A percentile compares a stretch with the other conserved stretches of the same genome.
Conservation (phyloP, 2,113 vertebrate genomes). For the Girardinichthys multiradiatus region DNA sequence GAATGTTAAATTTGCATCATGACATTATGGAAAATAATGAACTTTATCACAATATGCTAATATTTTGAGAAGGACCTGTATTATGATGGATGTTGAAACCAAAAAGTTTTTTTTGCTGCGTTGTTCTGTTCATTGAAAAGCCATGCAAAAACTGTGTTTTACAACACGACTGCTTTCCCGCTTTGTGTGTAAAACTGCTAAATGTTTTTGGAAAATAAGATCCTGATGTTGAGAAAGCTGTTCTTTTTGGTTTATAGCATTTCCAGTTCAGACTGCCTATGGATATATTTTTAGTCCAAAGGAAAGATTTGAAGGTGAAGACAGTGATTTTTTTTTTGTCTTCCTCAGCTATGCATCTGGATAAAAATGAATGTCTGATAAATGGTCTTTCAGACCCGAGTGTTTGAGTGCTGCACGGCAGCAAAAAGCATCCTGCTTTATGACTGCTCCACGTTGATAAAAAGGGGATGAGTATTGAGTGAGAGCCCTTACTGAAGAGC, state of each 20-base stretch:
- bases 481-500: slow-evolving; percentile 49
- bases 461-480: slow-evolving; percentile 13
- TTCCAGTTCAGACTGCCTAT: not conserved
- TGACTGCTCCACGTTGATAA: slow-evolving; percentile 19
- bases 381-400: slow-evolving; percentile 5
- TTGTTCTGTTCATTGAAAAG: not conserved
- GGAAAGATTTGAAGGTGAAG: not conserved
- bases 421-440: slow-evolving; percentile 5
- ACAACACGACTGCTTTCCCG: slow-evolving; percentile 1
- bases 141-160: slow-evolving; percentile 16
- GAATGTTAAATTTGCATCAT: too few relatives aligned
- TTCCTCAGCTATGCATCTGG: slow-evolving; percentile 2
- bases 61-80: too few relatives aligned
- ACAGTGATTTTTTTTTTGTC: not conserved
- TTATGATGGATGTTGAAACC: slow-evolving; percentile 33
- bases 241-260: not conserved
- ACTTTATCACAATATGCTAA: too few relatives aligned
- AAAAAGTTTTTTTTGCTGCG: not conserved
- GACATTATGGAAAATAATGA: too few relatives aligned
- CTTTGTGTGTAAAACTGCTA: not conserved
- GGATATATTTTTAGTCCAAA: not conserved
- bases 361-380: slow-evolving; percentile 18
- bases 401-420: slow-evolving; percentile 5
- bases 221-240: not conserved
- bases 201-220: slow-evolving; percentile 2